Conservation (phyloP, 2,113 vertebrate genomes). For the Dolichallabes microphthalmus region DNA sequence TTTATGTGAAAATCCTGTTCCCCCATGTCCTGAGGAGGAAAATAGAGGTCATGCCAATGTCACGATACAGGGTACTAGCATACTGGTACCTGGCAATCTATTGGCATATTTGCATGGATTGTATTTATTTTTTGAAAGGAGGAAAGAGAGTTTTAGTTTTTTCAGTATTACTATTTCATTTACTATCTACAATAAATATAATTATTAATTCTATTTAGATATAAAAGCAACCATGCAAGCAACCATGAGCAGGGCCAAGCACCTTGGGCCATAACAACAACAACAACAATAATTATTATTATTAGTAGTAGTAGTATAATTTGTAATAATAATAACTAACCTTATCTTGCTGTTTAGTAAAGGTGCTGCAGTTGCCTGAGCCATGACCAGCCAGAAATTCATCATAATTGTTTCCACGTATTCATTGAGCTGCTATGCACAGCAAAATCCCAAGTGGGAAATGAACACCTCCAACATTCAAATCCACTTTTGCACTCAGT, state of each 20-base stretch:
- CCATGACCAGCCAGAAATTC: conserved; percentile 63
- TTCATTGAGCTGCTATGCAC: conserved; percentile 46
- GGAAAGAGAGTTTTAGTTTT: not conserved
- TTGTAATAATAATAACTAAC: not conserved
- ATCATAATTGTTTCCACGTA: conserved; percentile 61
- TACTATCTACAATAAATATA: not conserved
- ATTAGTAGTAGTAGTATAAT: too few species aligned
- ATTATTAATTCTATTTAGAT: not conserved
- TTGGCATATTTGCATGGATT: not conserved
- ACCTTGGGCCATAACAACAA: too few species aligned
- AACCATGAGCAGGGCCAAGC: too few species aligned
- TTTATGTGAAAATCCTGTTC: conserved; percentile 10
- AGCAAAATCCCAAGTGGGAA: not conserved
- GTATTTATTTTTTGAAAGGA: not conserved
- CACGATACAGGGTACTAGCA: not conserved
- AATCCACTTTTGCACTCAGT: not conserved
- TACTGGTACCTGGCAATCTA: not conserved
- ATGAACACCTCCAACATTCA: not conserved
- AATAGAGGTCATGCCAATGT: not conserved
- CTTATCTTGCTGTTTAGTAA: conserved; percentile 45
- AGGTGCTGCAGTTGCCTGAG: conserved; percentile 62
- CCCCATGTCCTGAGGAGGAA: conserved; percentile 21
- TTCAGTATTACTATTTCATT: not conserved
- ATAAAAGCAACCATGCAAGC: not conserved
- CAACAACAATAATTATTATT: too few species aligned